These are phyloP conservation scores for Holocentrus rufus DNA, from an alignment of 2,797 vertebrate species.

Conservation along the genomic window DNA sequence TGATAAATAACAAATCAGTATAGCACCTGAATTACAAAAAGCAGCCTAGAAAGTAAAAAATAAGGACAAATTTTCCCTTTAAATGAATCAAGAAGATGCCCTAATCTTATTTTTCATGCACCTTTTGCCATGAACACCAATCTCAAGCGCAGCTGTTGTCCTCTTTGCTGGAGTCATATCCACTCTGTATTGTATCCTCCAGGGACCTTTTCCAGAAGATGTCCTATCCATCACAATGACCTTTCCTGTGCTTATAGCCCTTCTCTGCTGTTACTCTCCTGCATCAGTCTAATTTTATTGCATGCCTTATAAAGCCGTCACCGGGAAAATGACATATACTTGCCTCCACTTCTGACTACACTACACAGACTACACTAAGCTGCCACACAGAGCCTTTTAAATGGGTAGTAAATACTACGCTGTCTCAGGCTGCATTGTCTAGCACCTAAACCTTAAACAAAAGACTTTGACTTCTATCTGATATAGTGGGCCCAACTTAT, in stretches of 20 bases:
- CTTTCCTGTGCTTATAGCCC: slow-evolving; percentile 45
- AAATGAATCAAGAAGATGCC: not conserved
- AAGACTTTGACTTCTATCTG: slow-evolving; percentile 7
- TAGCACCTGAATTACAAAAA: not conserved
- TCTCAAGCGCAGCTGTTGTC: slow-evolving; percentile 1
- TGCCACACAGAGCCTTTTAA: not conserved
- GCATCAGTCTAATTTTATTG: slow-evolving; percentile 26
- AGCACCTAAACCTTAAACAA: slow-evolving; percentile 22
- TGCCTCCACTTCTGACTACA: not conserved
- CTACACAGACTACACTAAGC: not conserved
- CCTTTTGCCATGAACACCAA: slow-evolving; percentile 13
- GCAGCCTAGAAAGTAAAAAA: not conserved
- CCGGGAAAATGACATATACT: slow-evolving; percentile 22
- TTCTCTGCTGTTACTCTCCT: slow-evolving; percentile 5
- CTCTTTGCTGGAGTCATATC: not conserved
- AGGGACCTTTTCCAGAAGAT: not conserved
- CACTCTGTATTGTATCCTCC: not conserved
- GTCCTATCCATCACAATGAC: slow-evolving; percentile 60
- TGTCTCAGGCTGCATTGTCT: slow-evolving; percentile 17
- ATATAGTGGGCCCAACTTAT: slow-evolving; percentile 7
- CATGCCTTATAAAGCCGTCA: slow-evolving; percentile 65
- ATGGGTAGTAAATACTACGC: slow-evolving; percentile 19
- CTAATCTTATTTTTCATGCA: not conserved
- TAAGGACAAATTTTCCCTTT: not conserved
- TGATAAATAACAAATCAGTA: not conserved